Conservation (phyloP, 2,888 invertebrate species). For the Eledone cirrhosa region DNA sequence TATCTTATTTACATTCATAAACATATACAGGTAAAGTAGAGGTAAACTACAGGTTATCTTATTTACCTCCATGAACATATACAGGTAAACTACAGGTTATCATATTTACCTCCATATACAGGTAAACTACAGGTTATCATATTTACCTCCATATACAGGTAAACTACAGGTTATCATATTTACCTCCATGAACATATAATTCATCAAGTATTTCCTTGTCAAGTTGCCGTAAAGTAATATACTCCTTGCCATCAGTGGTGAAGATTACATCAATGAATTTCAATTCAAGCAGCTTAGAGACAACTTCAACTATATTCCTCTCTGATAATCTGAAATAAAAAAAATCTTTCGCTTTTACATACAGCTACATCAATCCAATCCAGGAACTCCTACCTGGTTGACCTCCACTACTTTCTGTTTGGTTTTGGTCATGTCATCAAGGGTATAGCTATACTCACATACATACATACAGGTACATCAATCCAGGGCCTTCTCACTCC, state of each 20-base stretch:
- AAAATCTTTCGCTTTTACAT: neutral
- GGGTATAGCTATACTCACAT: too few species aligned
- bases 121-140: neutral
- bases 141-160: conserved; percentile 75
- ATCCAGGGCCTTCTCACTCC: too few species aligned
- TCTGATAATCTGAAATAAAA: conserved; percentile 82
- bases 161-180: neutral
- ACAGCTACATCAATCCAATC: neutral
- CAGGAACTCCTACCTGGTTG: too few species aligned
- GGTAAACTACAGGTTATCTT: neutral
- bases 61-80: conserved; percentile 77
- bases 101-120: too few species aligned
- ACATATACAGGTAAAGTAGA: too few species aligned
- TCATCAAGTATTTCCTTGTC: conserved; percentile 91
- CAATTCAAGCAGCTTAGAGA: conserved; percentile 83
- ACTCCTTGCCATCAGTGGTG: conserved; percentile 96
- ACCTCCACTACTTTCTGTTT: too few species aligned
- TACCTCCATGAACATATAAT: conserved; percentile 80
- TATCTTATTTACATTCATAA: too few species aligned
- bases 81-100: conserved; percentile 62
- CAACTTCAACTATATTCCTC: conserved; percentile 95
- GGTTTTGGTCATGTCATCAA: too few species aligned
- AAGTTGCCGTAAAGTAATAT: conserved; percentile 90
- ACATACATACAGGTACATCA: too few species aligned
- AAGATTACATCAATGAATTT: conserved; percentile 86